phyloP scores from a whole-genome alignment of 2,888 invertebrate species.

The Cyclophora punctaria region DNA sequence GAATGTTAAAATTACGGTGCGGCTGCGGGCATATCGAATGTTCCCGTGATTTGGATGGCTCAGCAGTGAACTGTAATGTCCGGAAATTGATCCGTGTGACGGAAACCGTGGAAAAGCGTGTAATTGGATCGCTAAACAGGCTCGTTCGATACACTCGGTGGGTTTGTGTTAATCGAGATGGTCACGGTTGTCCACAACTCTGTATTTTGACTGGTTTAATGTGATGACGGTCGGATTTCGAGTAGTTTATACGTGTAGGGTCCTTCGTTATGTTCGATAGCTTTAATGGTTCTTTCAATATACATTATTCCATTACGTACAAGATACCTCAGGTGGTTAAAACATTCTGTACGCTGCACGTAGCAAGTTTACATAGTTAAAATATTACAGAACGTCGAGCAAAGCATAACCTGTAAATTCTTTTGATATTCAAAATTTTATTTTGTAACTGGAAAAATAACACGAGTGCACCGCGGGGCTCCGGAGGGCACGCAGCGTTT shows the following conservation, averaged over 20 bases:
- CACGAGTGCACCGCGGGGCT: conserved; percentile 32
- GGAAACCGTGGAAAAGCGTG: conserved; percentile 49
- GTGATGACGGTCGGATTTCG: too few relatives aligned
- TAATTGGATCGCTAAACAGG: conserved; percentile 53
- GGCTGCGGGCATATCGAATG: conserved; percentile 32
- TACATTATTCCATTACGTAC: too few relatives aligned
- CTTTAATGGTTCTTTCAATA: too few relatives aligned
- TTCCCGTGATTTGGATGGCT: conserved; percentile 18
- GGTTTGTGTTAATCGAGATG: conserved; percentile 18
- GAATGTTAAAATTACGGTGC: too few relatives aligned
- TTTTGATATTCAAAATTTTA: conserved; percentile 39
- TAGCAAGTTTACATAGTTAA: too few relatives aligned
- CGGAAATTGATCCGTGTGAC: conserved; percentile 46
- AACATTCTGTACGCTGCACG: too few relatives aligned
- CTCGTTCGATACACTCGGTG: conserved; percentile 30
- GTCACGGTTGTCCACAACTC: conserved; percentile 19
- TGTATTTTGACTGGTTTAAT: too few relatives aligned
- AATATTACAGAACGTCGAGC: too few relatives aligned
- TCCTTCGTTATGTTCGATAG: too few relatives aligned
- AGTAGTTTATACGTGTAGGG: too few relatives aligned
- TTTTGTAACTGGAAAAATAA: conserved; percentile 38
- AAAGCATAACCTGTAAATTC: conserved; percentile 1
- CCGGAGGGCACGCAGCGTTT: conserved; percentile 40
- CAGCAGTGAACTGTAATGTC: conserved; percentile 28
- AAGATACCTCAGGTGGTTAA: too few relatives aligned